Percentiles rank a stretch among this genome's conserved stretches.
These are phyloP conservation scores for Piscicola geometra DNA, from an alignment of 2,888 invertebrate genomes.

Conservation along the genomic window DNA sequence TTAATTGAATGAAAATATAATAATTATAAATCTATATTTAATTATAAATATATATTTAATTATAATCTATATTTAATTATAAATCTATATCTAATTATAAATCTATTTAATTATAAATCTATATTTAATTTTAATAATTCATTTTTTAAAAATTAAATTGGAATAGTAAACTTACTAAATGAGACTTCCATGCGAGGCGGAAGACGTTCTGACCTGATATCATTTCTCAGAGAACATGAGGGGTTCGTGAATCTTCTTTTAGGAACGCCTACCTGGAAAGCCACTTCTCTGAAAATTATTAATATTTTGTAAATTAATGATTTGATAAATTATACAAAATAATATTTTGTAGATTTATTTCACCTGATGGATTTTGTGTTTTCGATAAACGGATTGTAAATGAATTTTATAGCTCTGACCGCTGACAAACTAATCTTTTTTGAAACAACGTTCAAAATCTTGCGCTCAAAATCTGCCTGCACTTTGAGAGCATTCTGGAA, in stretches of 20 bases:
- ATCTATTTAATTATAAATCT: neutral
- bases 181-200: constrained; percentile 31
- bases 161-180: constrained; percentile 36
- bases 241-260: constrained; percentile 35
- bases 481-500: neutral
- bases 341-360: neutral
- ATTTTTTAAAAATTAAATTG: too few relatives aligned
- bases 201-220: constrained; percentile 30
- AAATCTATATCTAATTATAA: too few relatives aligned
- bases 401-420: constrained; percentile 26
- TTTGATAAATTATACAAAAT: neutral
- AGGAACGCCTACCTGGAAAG: constrained; percentile 35
- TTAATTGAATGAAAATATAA: too few relatives aligned
- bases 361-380: constrained; percentile 31
- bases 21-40: too few relatives aligned
- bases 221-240: constrained; percentile 20
- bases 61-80: too few relatives aligned
- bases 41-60: too few relatives aligned
- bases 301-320: neutral
- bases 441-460: constrained; percentile 20
- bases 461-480: constrained; percentile 7
- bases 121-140: neutral
- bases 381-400: constrained; percentile 33
- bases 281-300: constrained; percentile 31
- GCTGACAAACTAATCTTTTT: constrained; percentile 27